Evolutionary conservation across 2,797 vertebrate genomes (phyloP).

Genomic region (Sebastiscus tertius): DNA sequence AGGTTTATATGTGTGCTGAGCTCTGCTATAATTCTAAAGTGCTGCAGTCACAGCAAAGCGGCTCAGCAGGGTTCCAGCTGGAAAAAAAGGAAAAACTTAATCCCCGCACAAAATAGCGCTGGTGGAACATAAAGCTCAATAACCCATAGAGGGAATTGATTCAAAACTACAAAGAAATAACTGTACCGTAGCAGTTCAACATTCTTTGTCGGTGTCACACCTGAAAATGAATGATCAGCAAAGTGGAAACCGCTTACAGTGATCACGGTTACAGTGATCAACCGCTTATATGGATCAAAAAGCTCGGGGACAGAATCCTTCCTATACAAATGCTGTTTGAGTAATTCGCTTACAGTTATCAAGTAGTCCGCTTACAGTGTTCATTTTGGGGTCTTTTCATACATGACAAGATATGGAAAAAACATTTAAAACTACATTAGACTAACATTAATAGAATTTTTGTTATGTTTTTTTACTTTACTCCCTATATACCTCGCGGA

Average conservation of each 20-base stretch:
- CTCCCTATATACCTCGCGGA: too few relatives aligned
- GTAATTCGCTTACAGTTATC: rapidly evolving
- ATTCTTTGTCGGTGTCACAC: background rate
- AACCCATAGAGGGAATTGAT: constrained; percentile 7
- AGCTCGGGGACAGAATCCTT: too few relatives aligned
- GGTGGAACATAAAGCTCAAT: constrained; percentile 45
- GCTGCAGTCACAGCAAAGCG: constrained; percentile 67
- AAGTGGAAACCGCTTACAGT: too few relatives aligned
- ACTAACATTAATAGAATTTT: too few relatives aligned
- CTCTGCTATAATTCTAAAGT: constrained; percentile 63
- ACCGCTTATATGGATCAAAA: too few relatives aligned
- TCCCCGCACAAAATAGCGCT: constrained; percentile 50
- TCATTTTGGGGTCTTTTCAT: too few relatives aligned
- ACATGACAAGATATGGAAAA: too few relatives aligned
- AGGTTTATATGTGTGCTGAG: constrained; percentile 63
- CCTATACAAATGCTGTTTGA: too few relatives aligned
- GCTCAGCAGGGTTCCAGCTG: constrained; percentile 64
- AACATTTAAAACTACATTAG: too few relatives aligned
- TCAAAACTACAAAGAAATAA: constrained; percentile 24
- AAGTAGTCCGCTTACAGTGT: too few relatives aligned
- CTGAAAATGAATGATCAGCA: background rate
- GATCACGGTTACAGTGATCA: too few relatives aligned
- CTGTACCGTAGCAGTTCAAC: background rate
- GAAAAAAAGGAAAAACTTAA: constrained; percentile 33
- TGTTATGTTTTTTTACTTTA: too few relatives aligned